Conservation (phyloP, 2,797 vertebrate species). For the Sebastes oblongus region DNA sequence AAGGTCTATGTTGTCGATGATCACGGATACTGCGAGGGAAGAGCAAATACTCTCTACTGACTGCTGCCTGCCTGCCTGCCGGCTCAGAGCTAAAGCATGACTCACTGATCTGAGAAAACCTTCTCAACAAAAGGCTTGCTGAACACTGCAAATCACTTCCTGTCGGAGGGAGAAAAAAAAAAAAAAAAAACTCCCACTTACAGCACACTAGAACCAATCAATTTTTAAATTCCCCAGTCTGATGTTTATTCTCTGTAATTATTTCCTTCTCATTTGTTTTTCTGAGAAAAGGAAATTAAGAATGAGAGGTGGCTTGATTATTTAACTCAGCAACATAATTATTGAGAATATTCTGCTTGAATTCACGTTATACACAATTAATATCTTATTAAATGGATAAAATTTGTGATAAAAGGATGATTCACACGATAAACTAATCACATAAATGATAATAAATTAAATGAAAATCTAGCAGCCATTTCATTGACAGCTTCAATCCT, state of each 20-base stretch:
- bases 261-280: slow-evolving; percentile 58
- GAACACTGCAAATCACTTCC: slow-evolving; percentile 99
- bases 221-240: slow-evolving; percentile 90
- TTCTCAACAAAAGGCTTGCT: slow-evolving; percentile 99
- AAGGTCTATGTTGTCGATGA: slow-evolving; percentile 81
- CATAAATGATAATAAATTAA: slow-evolving; percentile 1
- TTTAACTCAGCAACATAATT: slow-evolving; percentile 18
- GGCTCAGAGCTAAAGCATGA: slow-evolving; percentile 97
- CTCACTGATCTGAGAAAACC: slow-evolving; percentile 98
- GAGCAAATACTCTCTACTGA: slow-evolving; percentile 73
- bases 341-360: background rate
- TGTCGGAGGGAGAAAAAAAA: slow-evolving; percentile 87
- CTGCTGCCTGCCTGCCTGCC: slow-evolving; percentile 87
- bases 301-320: slow-evolving; percentile 36
- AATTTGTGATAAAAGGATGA: slow-evolving; percentile 5
- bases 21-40: slow-evolving; percentile 67
- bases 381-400: background rate
- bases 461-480: slow-evolving; percentile 22
- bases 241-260: slow-evolving; percentile 82
- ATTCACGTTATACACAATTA: background rate
- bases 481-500: background rate
- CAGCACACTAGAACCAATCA: slow-evolving; percentile 94
- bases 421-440: slow-evolving; percentile 5
- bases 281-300: slow-evolving; percentile 49
- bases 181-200: slow-evolving; percentile 91